phyloP scores from a whole-genome alignment of 2,797 vertebrate genomes.

The Cyclura pinguis region DNA sequence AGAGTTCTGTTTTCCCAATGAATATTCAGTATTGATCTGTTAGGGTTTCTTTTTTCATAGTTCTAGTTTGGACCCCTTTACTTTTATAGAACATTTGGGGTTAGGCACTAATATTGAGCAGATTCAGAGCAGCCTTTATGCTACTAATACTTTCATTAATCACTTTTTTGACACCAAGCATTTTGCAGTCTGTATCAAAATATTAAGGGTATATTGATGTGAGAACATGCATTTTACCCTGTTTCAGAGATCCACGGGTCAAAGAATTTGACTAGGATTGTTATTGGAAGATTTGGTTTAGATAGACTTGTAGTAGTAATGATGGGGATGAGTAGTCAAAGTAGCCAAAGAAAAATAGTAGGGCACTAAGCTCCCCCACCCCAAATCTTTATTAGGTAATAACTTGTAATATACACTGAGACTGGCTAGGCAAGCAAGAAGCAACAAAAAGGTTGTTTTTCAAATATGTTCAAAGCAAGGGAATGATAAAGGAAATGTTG shows the following conservation, averaged over 20 bases:
- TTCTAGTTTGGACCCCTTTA: not conserved
- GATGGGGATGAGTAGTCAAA: not conserved
- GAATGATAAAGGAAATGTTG: no score
- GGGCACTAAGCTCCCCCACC: not conserved
- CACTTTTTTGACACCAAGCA: not conserved
- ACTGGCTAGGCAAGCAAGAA: no score
- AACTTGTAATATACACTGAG: not conserved
- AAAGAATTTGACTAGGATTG: not conserved
- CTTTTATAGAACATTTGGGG: not conserved
- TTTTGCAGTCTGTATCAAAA: not conserved
- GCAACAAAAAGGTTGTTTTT: no score
- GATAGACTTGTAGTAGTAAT: not conserved
- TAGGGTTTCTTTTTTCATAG: not conserved
- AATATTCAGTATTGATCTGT: not conserved
- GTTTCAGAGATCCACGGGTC: not conserved
- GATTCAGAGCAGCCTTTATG: not conserved
- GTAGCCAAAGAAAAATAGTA: not conserved
- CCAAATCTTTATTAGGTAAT: not conserved
- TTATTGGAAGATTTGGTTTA: not conserved
- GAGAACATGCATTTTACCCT: not conserved
- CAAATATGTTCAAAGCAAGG: no score
- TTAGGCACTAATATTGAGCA: not conserved
- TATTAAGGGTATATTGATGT: constrained; percentile 2
- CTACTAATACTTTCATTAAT: not conserved
- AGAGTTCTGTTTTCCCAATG: not conserved